Conservation (phyloP, 2,888 invertebrate species). For the Cyclophora albipunctata region DNA sequence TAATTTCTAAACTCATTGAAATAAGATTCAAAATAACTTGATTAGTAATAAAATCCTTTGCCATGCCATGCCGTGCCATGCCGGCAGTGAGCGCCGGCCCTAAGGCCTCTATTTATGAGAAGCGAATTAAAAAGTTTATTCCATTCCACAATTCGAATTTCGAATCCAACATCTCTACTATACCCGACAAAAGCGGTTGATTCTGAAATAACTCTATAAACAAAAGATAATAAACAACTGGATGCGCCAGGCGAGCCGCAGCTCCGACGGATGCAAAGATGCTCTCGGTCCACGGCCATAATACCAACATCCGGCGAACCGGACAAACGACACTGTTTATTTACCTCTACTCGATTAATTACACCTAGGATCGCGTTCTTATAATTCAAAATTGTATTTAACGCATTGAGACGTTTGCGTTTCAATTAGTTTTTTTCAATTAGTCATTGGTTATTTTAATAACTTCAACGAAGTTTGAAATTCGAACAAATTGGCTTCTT, state of each 20-base stretch:
- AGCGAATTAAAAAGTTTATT: too few species aligned
- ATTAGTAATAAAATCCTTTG: too few species aligned
- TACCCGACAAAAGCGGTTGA: slow-evolving; percentile 17
- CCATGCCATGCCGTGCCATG: too few species aligned
- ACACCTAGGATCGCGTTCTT: neutral
- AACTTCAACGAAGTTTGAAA: too few species aligned
- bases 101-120: too few species aligned
- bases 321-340: slow-evolving; percentile 15
- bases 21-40: too few species aligned
- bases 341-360: slow-evolving; percentile 13
- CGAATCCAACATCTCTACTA: neutral
- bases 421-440: too few species aligned
- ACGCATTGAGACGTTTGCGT: neutral
- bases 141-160: neutral
- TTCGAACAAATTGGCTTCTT: too few species aligned
- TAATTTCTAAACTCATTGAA: too few species aligned
- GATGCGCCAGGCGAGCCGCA: slow-evolving; percentile 24
- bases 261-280: slow-evolving; percentile 39
- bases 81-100: too few species aligned
- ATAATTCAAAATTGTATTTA: slow-evolving; percentile 1
- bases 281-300: slow-evolving; percentile 34
- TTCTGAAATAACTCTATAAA: slow-evolving; percentile 57
- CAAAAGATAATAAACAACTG: slow-evolving; percentile 24
- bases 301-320: slow-evolving; percentile 34
- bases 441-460: too few species aligned